These are phyloP conservation scores for Deroplatys truncata DNA, from an alignment of 2,888 invertebrate species.

Conservation along the genomic window DNA sequence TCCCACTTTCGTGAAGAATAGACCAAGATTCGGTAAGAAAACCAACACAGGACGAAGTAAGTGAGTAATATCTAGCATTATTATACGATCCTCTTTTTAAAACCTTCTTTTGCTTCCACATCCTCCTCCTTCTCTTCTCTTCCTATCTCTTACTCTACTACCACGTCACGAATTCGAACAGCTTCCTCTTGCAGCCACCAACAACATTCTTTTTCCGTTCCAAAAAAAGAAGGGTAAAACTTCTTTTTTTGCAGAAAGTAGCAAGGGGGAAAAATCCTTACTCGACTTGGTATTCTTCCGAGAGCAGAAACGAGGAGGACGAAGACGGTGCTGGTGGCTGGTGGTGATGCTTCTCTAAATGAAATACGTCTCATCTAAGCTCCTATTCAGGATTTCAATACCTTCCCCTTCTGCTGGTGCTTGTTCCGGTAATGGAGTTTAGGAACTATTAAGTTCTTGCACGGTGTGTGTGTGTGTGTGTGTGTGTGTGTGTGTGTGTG, in stretches of 20 bases:
- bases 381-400: conserved; percentile 32
- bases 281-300: not conserved
- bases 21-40: not conserved
- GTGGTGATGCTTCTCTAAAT: conserved; percentile 18
- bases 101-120: not conserved
- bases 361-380: conserved; percentile 31
- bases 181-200: not conserved
- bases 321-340: not conserved
- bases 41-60: not conserved
- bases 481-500: not conserved
- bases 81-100: conserved; percentile 6
- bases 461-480: not conserved
- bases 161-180: not conserved
- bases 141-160: not conserved
- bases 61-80: conserved; percentile 18
- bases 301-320: not conserved
- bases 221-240: not conserved
- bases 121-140: not conserved
- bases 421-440: conserved; percentile 30
- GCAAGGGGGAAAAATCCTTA: not conserved
- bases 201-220: not conserved
- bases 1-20: not conserved
- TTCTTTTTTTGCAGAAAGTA: not conserved
- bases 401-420: not conserved
- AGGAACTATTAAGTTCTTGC: conserved; percentile 27